A percentile compares a stretch with the other conserved stretches of the same genome.
Conservation (phyloP, 2,113 vertebrate species). For the Chrysochloris asiatica region DNA sequence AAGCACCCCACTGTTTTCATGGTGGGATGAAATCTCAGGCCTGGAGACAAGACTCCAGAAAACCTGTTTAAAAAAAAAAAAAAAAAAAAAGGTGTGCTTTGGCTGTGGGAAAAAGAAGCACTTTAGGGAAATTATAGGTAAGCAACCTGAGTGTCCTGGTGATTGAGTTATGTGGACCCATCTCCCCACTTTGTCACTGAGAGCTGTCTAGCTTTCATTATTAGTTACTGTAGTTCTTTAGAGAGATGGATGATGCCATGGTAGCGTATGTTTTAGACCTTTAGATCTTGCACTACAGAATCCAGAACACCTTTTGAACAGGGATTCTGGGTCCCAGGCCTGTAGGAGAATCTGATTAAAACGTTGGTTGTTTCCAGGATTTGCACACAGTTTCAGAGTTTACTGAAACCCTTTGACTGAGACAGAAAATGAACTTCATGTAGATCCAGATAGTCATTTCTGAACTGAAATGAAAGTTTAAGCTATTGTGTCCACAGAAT, state of each 20-base stretch:
- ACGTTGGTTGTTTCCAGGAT: background rate
- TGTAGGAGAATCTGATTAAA: background rate
- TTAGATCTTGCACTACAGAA: background rate
- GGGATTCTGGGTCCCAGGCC: background rate
- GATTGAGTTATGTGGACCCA: background rate
- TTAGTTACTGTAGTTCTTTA: background rate
- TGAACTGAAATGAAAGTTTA: constrained; percentile 26
- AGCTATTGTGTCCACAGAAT: background rate
- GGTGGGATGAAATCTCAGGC: background rate
- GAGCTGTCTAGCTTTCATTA: background rate
- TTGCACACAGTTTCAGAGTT: background rate
- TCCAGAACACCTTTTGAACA: background rate
- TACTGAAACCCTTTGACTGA: background rate
- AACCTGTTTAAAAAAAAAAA: too few species aligned
- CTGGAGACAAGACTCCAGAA: background rate
- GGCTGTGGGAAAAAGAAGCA: background rate
- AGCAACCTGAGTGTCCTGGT: too few species aligned
- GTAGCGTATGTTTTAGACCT: background rate
- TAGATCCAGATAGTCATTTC: background rate
- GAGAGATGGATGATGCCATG: background rate
- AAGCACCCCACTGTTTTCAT: background rate
- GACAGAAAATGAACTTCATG: background rate
- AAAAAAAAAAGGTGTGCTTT: background rate
- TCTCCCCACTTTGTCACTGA: background rate
- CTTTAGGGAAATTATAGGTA: background rate